phyloP scores from a whole-genome alignment of 1,140 invertebrate species.

The Drosophila malerkotliana region DNA sequence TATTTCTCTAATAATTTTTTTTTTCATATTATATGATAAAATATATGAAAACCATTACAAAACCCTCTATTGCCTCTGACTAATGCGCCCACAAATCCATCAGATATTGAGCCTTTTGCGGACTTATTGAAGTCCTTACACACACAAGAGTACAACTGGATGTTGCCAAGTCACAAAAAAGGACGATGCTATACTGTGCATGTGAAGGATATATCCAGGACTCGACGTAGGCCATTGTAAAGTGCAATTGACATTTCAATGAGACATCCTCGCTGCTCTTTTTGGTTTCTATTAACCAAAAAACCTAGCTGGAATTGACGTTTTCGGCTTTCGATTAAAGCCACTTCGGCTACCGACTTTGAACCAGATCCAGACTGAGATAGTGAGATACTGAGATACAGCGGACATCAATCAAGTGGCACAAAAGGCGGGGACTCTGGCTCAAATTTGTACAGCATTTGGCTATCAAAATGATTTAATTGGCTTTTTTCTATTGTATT shows the following conservation, averaged over 20 bases:
- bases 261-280: constrained; percentile 35
- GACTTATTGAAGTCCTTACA: constrained; percentile 45
- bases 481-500: constrained; percentile 32
- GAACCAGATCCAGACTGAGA: neutral
- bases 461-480: constrained; percentile 80
- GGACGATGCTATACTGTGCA: neutral
- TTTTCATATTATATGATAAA: neutral
- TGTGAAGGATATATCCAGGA: constrained; percentile 14
- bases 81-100: constrained; percentile 27
- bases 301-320: constrained; percentile 64
- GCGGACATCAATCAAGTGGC: constrained; percentile 59
- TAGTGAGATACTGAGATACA: constrained; percentile 7
- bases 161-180: constrained; percentile 25
- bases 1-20: too few relatives aligned
- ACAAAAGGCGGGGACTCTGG: neutral
- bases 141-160: constrained; percentile 10
- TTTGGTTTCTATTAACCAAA: constrained; percentile 9
- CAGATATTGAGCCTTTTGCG: constrained; percentile 44
- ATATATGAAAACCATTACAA: neutral
- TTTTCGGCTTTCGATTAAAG: constrained; percentile 66
- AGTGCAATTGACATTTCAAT: constrained; percentile 75
- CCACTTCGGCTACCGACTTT: constrained; percentile 1
- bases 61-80: neutral
- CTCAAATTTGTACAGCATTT: constrained; percentile 66
- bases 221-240: constrained; percentile 46